Conservation (phyloP, 2,113 vertebrate species). For the Neolamprologus longior region DNA sequence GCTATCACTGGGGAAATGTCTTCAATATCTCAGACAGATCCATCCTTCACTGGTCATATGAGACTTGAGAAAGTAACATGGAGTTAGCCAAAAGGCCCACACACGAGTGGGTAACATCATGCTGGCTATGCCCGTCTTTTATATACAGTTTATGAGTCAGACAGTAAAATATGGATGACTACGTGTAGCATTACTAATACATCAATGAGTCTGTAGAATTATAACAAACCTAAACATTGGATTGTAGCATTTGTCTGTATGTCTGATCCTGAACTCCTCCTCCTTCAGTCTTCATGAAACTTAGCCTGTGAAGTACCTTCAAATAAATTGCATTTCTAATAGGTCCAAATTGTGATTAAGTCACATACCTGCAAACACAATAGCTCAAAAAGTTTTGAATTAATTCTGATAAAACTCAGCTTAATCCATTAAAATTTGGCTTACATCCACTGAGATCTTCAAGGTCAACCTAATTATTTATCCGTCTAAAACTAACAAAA, state of each 20-base stretch:
- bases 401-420: not conserved
- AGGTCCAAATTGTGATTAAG: not conserved
- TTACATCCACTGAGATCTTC: not conserved
- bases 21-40: not conserved
- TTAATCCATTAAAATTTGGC: not conserved
- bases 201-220: not conserved
- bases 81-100: not conserved
- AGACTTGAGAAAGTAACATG: not conserved
- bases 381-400: not conserved
- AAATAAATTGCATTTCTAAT: not conserved
- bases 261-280: not conserved
- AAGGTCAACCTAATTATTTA: not conserved
- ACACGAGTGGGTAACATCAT: not conserved
- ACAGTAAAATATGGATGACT: not conserved
- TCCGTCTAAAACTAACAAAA: not conserved
- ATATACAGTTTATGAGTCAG: not conserved
- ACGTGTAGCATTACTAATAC: not conserved
- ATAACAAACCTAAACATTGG: not conserved
- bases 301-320: not conserved
- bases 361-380: not conserved
- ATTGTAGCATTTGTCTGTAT: not conserved
- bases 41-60: not conserved
- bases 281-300: not conserved
- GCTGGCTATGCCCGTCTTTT: not conserved
- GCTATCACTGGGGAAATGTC: not conserved